Percentiles rank a stretch among this genome's conserved stretches.
Conservation (phyloP, 2,888 invertebrate species). For the Sericinus montela region DNA sequence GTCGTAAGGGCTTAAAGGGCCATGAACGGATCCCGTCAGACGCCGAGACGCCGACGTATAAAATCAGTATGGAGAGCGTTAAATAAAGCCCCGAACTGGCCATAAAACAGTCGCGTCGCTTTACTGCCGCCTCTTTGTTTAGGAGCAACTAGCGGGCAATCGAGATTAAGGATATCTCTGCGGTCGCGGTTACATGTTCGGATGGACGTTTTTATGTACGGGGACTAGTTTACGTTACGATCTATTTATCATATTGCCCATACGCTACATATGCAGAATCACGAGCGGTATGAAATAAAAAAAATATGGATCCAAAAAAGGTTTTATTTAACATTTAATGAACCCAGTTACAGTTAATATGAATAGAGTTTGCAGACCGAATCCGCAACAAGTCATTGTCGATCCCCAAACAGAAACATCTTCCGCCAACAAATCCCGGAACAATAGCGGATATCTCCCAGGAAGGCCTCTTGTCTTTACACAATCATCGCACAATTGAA, state of each 20-base stretch:
- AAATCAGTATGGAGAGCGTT: conserved; percentile 68
- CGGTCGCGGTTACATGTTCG: not conserved
- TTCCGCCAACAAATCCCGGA: conserved; percentile 23
- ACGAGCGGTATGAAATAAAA: no score
- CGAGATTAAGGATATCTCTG: conserved; percentile 32
- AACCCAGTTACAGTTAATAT: no score
- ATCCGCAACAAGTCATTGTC: conserved; percentile 12
- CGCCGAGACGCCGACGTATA: conserved; percentile 58
- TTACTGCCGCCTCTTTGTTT: conserved; percentile 58
- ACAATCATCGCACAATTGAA: conserved; percentile 72
- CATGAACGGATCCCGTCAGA: conserved; percentile 38
- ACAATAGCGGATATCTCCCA: conserved; percentile 41
- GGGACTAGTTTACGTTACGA: not conserved
- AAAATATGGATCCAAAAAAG: no score
- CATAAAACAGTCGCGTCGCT: conserved; percentile 55
- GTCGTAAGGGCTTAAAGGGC: conserved; percentile 32
- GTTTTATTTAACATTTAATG: no score
- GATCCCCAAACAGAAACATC: conserved; percentile 12
- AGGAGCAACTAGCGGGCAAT: conserved; percentile 47
- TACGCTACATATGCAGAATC: no score
- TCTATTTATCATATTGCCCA: no score
- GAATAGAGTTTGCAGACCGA: not conserved
- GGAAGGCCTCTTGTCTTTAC: conserved; percentile 53
- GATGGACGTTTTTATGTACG: not conserved
- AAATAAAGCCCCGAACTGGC: conserved; percentile 66